Percentiles rank a stretch among this genome's conserved stretches.
phyloP scores from a whole-genome alignment of 2,113 vertebrate species.

The Xiphophorus couchianus region DNA sequence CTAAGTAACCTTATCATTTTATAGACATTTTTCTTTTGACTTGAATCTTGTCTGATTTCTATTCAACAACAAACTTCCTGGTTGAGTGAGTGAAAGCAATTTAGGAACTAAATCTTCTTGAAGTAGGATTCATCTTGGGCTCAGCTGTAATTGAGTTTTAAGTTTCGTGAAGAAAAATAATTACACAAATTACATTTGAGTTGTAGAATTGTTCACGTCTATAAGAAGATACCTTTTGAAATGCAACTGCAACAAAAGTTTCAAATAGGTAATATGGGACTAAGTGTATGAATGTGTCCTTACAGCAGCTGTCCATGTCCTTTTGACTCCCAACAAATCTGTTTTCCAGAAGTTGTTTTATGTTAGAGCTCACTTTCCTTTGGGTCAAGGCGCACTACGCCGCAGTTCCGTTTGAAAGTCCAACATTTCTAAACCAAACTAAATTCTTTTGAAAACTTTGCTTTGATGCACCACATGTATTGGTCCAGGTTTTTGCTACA shows the following conservation, averaged over 20 bases:
- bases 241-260: neutral
- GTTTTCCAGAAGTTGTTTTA: conserved; percentile 13
- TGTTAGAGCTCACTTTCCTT: neutral
- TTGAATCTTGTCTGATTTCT: neutral
- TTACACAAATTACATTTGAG: neutral
- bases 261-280: neutral
- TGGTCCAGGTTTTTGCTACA: neutral
- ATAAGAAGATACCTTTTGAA: conserved; percentile 13
- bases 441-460: neutral
- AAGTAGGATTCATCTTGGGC: neutral
- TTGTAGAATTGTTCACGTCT: neutral
- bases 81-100: neutral
- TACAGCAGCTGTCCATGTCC: conserved; percentile 20
- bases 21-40: too few relatives aligned
- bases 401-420: neutral
- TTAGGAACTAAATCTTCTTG: neutral
- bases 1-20: too few relatives aligned
- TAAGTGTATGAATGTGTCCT: conserved; percentile 14
- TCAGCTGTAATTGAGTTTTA: neutral
- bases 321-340: conserved; percentile 19
- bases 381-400: conserved; percentile 3
- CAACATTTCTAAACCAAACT: too few relatives aligned
- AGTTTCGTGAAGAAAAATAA: neutral
- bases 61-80: neutral
- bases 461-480: conserved; percentile 3